Percentiles rank a stretch among this genome's conserved stretches.
These are phyloP conservation scores for Poecilia velifera DNA, from an alignment of 2,797 vertebrate species.

Conservation along the genomic window DNA sequence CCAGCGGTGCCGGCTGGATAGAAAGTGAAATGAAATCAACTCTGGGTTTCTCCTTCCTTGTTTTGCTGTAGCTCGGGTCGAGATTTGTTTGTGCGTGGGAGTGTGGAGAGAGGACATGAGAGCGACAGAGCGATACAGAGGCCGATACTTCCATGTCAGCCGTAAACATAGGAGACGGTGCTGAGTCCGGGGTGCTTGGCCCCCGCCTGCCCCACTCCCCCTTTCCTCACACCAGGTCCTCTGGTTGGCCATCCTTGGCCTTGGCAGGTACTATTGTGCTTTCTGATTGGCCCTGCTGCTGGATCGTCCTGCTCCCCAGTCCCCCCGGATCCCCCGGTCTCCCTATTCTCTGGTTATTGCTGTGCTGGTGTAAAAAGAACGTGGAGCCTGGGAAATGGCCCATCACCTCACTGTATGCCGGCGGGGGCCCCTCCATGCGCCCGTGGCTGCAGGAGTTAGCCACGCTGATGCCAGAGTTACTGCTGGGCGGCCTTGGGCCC, in stretches of 20 bases:
- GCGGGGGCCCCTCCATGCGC: slow-evolving; percentile 93
- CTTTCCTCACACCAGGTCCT: slow-evolving; percentile 86
- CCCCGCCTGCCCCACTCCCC: slow-evolving; percentile 20
- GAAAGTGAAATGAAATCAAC: slow-evolving; percentile 77
- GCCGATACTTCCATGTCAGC: slow-evolving; percentile 53
- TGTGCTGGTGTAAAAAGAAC: slow-evolving; percentile 96
- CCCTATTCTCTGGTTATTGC: slow-evolving; percentile 83
- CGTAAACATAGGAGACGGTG: slow-evolving; percentile 46
- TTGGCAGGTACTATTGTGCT: slow-evolving; percentile 91
- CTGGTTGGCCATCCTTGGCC: slow-evolving; percentile 87
- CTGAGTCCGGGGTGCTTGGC: slow-evolving; percentile 38
- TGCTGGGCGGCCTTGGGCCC: slow-evolving; percentile 94
- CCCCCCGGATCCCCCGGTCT: slow-evolving; percentile 68
- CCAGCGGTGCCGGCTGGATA: slow-evolving; percentile 59
- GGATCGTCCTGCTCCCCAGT: slow-evolving; percentile 83
- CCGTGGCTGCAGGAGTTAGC: slow-evolving; percentile 90
- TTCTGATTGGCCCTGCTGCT: slow-evolving; percentile 88
- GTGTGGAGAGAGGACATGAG: slow-evolving; percentile 69
- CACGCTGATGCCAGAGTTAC: slow-evolving; percentile 94
- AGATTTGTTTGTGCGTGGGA: slow-evolving; percentile 82
- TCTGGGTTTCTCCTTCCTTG: slow-evolving; percentile 79
- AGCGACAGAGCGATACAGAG: slow-evolving; percentile 47
- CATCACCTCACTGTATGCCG: slow-evolving; percentile 95
- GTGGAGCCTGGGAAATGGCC: slow-evolving; percentile 89
- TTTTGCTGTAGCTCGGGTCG: slow-evolving; percentile 79